Conservation (phyloP, 1,140 invertebrate genomes). For the Drosophila tsacasi region DNA sequence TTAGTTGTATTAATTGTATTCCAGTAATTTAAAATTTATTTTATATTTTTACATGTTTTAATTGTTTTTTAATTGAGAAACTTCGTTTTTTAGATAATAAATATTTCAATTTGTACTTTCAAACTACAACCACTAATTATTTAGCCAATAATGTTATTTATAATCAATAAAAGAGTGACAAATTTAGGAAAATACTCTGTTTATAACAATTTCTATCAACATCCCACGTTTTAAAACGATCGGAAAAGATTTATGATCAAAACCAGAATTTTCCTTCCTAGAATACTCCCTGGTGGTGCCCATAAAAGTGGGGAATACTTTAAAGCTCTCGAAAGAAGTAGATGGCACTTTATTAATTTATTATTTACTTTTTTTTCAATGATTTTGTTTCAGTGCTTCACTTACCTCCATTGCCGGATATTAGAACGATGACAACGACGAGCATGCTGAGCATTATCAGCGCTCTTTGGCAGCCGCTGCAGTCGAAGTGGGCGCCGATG, state of each 20-base stretch:
- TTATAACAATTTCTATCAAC: not conserved
- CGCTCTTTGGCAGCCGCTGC: constrained; percentile 44
- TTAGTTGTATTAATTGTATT: no score
- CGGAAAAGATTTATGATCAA: not conserved
- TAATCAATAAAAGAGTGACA: no score
- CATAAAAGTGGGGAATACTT: not conserved
- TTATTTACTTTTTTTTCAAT: no score
- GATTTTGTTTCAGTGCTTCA: not conserved
- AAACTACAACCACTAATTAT: not conserved
- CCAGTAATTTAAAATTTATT: no score
- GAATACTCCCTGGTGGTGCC: no score
- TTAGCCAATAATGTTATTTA: no score
- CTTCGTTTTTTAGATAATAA: not conserved
- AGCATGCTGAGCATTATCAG: constrained; percentile 80
- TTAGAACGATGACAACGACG: constrained; percentile 68
- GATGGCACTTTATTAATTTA: no score
- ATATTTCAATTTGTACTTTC: not conserved
- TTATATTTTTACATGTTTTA: no score
- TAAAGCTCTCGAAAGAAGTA: no score
- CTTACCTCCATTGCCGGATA: constrained; percentile 81
- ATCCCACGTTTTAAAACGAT: not conserved
- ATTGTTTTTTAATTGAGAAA: no score
- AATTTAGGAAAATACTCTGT: not conserved
- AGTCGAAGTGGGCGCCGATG: constrained; percentile 10
- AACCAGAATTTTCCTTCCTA: not conserved